Conservation (phyloP, 1,140 invertebrate species). For the Anoplolepis gracilipes region DNA sequence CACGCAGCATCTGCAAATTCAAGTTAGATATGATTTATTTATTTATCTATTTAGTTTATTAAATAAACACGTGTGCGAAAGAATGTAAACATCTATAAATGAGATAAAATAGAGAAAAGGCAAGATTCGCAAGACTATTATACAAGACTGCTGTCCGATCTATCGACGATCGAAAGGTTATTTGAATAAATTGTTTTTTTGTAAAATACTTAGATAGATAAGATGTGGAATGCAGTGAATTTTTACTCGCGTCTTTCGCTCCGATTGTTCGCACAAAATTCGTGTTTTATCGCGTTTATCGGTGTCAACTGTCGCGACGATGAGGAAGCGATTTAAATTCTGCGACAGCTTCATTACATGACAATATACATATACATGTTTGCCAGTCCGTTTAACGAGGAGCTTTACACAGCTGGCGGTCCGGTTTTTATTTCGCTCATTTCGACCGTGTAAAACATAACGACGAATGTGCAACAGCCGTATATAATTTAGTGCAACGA, state of each 20-base stretch:
- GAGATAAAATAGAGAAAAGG: not conserved
- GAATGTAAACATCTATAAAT: not conserved
- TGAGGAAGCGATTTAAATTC: not conserved
- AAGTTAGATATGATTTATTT: constrained; percentile 10
- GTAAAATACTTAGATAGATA: not conserved
- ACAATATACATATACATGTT: not conserved
- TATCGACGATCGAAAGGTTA: not conserved
- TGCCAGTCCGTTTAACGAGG: not conserved
- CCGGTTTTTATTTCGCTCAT: not conserved
- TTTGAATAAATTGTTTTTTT: not conserved
- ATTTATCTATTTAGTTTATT: not conserved
- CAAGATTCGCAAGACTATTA: not conserved
- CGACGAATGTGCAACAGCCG: not conserved
- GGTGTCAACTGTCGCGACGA: not conserved
- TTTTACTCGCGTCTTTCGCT: not conserved
- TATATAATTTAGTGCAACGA: not conserved
- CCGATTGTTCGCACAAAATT: constrained; percentile 1
- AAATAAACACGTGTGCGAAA: too few species aligned
- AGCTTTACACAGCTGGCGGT: constrained; percentile 20
- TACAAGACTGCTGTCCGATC: not conserved
- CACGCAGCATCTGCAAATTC: not conserved
- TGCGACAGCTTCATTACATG: not conserved
- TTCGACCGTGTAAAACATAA: constrained; percentile 13
- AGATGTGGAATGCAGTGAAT: not conserved
- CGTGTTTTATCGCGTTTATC: not conserved